Percentiles rank a stretch among this genome's conserved stretches.
Evolutionary conservation across 2,888 invertebrate species (phyloP).

Genomic region (Chloroclysta siterata): DNA sequence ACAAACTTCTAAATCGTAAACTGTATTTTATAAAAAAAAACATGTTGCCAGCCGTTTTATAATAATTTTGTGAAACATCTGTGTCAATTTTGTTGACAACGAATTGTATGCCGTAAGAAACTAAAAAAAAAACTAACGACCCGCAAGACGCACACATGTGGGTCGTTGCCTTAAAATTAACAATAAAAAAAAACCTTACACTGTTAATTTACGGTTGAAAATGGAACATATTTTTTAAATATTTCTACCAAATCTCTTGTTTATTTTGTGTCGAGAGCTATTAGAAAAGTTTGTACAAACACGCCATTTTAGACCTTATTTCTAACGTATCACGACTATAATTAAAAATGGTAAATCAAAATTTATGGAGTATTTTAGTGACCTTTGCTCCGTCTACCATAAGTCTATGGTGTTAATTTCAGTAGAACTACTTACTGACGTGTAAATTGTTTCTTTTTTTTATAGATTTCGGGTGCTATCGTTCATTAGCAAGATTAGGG

Average conservation of each 20-base stretch:
- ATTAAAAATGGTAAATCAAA: slow-evolving; percentile 6
- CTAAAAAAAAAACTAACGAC: slow-evolving; percentile 75
- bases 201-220: slow-evolving; percentile 44
- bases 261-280: slow-evolving; percentile 64
- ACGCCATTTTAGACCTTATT: slow-evolving; percentile 44
- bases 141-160: slow-evolving; percentile 72
- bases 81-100: slow-evolving; percentile 76
- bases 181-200: slow-evolving; percentile 46
- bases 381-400: slow-evolving; percentile 59
- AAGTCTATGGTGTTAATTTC: slow-evolving; percentile 66
- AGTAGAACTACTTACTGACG: slow-evolving; percentile 55
- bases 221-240: slow-evolving; percentile 35
- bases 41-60: slow-evolving; percentile 43
- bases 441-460: slow-evolving; percentile 48
- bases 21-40: too few species aligned
- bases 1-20: too few species aligned
- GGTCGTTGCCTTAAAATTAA: slow-evolving; percentile 59
- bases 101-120: slow-evolving; percentile 62
- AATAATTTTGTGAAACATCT: slow-evolving; percentile 69
- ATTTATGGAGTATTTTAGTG: slow-evolving; percentile 45
- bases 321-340: slow-evolving; percentile 27
- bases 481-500: background rate
- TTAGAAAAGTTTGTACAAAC: slow-evolving; percentile 5
- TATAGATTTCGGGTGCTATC: slow-evolving; percentile 5
- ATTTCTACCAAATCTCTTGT: slow-evolving; percentile 45